Evolutionary conservation across 1,140 invertebrate genomes (phyloP), one percentile per base, ranked within the genome.

Genomic region (Drosophila gunungcola): DNA sequence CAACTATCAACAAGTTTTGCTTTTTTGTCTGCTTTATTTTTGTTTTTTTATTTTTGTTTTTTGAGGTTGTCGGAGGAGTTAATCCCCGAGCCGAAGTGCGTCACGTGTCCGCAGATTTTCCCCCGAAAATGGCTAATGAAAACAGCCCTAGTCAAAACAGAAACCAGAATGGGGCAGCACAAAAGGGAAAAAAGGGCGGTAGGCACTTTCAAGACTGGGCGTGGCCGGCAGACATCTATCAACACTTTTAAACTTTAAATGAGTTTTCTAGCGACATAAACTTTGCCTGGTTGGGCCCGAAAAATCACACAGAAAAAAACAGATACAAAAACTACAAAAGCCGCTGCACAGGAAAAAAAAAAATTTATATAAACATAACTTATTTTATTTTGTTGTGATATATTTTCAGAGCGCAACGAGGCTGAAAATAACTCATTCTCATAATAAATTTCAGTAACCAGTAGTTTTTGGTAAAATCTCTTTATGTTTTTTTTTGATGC

Each of bases 211-310:
- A 57, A 72, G 68, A 72, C 64, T 39, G 68, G 68, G 68, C 67
- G 68, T 70, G 57, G 34, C 77, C 53, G 74, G 42, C 48, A 73
- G 73, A 55, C 80, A 89, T 88, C 79, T 72, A 80, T 76, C 80
- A 88, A 83, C 83, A 89, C 83, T 88, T 88, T 21, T 57, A 70
- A 88, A 88, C 83, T 88, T 88, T 88, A 88, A 88, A 88, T 88
- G 83, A 88, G 83, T 88, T 88, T 88, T 84, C 69, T 27, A 68
- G 81, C 46, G 16, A 64, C 58, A 49, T 69, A 77, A 84, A 84
- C 60, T 84, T 83, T 63, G 42, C 52, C 65, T 48, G 38, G 64
- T 43, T 69, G 41, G 45, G 61, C 57, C 61, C 12, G 45, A 85
- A 78, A 85, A 81, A 38, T 45, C 81, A 73, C 46, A 65, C 64